Evolutionary conservation across 2,113 vertebrate genomes (phyloP).

Genomic region (Atlantisia rogersi): DNA sequence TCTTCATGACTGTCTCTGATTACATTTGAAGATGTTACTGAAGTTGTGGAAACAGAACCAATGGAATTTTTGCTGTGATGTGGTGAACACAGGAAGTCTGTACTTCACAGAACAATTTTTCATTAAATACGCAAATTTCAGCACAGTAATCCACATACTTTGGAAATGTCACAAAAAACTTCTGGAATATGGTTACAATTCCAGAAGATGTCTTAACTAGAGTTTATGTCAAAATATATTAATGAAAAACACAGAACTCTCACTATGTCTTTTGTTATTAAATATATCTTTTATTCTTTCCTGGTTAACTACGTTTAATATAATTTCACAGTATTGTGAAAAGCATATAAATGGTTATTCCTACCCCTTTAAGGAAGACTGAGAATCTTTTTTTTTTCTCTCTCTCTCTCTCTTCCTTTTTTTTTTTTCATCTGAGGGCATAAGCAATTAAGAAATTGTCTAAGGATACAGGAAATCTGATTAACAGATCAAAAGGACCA

Average conservation of each 20-base stretch:
- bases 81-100: not conserved
- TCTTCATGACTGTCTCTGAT: not conserved
- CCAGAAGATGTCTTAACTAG: not conserved
- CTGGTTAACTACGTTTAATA: not conserved
- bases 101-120: accelerated
- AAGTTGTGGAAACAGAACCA: not conserved
- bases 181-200: not conserved
- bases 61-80: not conserved
- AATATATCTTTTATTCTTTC: not conserved
- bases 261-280: not conserved
- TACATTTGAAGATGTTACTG: not conserved
- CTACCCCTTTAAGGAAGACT: not conserved
- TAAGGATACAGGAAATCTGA: constrained; percentile 6
- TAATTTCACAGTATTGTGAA: not conserved
- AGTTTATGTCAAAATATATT: not conserved
- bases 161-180: not conserved
- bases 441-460: constrained; percentile 21
- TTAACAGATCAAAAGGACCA: constrained; percentile 48
- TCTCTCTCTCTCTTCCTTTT: not conserved
- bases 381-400: not conserved
- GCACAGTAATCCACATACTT: not conserved
- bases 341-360: not conserved
- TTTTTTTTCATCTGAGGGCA: not conserved
- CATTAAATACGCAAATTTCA: not conserved
- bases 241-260: not conserved